Evolutionary conservation across 2,113 vertebrate species (phyloP).

Genomic region (Anas platyrhynchos): DNA sequence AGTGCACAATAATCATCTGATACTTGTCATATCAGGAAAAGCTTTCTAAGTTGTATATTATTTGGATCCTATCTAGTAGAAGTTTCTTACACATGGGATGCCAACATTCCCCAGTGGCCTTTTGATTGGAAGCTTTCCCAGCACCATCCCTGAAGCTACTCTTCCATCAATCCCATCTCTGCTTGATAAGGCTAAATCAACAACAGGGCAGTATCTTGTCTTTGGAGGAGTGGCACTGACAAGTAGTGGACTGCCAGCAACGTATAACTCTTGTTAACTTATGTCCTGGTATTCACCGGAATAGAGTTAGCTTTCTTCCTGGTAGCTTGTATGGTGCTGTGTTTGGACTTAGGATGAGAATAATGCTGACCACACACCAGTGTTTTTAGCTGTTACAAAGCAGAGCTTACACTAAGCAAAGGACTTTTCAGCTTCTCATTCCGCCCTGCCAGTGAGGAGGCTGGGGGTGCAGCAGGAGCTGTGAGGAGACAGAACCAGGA

Average conservation of each 20-base stretch:
- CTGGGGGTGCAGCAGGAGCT: too few relatives aligned
- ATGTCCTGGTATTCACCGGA: background rate
- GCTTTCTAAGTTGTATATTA: background rate
- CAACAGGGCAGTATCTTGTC: background rate
- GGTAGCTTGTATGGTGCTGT: too few relatives aligned
- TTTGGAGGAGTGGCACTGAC: background rate
- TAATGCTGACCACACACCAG: too few relatives aligned
- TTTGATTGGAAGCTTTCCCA: background rate
- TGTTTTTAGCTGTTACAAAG: too few relatives aligned
- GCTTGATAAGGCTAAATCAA: background rate
- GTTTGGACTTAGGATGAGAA: too few relatives aligned
- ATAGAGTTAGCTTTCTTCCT: too few relatives aligned
- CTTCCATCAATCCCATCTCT: background rate
- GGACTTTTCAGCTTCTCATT: too few relatives aligned
- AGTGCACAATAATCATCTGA: fast-evolving
- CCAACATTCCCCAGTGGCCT: background rate
- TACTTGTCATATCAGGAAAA: background rate
- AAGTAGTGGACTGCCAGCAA: background rate
- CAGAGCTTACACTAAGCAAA: too few relatives aligned
- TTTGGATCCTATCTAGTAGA: background rate
- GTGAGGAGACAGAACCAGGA: too few relatives aligned
- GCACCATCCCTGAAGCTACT: background rate
- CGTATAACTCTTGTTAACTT: background rate
- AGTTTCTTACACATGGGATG: background rate
- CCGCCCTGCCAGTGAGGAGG: too few relatives aligned